Evolutionary conservation across 2,888 invertebrate genomes (phyloP), one percentile per base, ranked within the genome.

Genomic region (Hylaea fasciaria): DNA sequence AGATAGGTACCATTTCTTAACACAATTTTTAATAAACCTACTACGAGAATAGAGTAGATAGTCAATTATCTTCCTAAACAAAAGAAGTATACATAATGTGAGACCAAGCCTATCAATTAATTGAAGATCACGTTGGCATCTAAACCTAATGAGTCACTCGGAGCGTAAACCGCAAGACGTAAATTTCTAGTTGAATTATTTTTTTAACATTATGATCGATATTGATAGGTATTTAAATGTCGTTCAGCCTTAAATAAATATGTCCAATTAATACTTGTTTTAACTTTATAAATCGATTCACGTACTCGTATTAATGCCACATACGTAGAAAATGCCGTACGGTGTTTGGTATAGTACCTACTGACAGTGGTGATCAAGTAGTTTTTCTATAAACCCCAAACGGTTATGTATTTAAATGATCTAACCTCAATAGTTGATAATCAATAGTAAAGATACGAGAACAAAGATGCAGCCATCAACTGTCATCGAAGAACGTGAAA

Each of bases 121-220:
- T 64, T 59, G 37, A 61, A 56, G 53, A 58, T 39, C 14, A 45
- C 56, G 41, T 47, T 56, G 62, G 48, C 35, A 52, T 49, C 39
- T 16, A 45, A 40, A 51, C 43, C 44, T n/a, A 49, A 40, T 67
- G 59, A 32, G 32, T 32, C 32, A 32, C 32, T 7, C 32, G 9
- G 5, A 22, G 22, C 22, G 3, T 22, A 22, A 22, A 22, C 22
- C 2, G 5, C 22, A 2, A 22, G 22, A 3, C 3, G 22, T 22
- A 22, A 22, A 3, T 22, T 22, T 22, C 22, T 5, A 22, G 22
- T 2, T 22, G 5, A 22, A 22, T 22, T 22, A n/a, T n/a, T n/a
- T n/a, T n/a, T n/a, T n/a, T n/a, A n/a, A n/a, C n/a, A n/a, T n/a
- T n/a, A n/a, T n/a, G n/a, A n/a, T n/a, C n/a, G n/a, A n/a, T 22